Conservation (phyloP, 2,113 vertebrate species). For the Crotalus horridus region DNA sequence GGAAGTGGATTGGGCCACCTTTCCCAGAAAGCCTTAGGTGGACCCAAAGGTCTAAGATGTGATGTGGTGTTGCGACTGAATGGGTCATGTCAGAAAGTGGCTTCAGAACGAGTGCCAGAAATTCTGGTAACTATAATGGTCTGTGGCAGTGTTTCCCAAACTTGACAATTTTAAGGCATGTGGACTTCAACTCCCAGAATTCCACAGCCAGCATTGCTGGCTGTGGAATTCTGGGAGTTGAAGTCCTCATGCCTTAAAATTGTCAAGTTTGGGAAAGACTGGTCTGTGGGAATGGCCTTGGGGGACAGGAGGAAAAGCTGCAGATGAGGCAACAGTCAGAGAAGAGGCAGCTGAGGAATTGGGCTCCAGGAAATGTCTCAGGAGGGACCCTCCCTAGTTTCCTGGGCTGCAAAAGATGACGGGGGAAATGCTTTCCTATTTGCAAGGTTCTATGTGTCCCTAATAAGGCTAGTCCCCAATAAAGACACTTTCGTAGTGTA, state of each 20-base stretch:
- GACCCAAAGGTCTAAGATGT: not conserved
- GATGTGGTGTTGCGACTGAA: not conserved
- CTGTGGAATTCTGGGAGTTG: too few species aligned
- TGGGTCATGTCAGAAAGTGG: not conserved
- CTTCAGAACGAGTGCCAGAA: not conserved
- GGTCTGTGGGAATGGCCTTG: not conserved
- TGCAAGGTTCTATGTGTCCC: too few species aligned
- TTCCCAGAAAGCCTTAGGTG: not conserved
- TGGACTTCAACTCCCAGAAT: too few species aligned
- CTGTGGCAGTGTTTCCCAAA: not conserved
- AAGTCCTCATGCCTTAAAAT: too few species aligned
- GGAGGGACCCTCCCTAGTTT: not conserved
- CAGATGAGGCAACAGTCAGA: not conserved
- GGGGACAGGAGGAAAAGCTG: not conserved
- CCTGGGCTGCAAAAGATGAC: too few species aligned
- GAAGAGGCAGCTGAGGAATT: not conserved
- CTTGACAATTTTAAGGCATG: too few species aligned
- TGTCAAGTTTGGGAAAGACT: too few species aligned
- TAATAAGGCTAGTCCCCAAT: too few species aligned
- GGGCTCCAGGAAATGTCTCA: not conserved
- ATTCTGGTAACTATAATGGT: not conserved
- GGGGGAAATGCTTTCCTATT: too few species aligned
- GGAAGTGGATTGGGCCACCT: not conserved
- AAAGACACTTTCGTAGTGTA: too few species aligned
- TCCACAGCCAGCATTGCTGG: too few species aligned